Conservation (phyloP, 1,140 invertebrate species). For the Drosophila eugracilis region DNA sequence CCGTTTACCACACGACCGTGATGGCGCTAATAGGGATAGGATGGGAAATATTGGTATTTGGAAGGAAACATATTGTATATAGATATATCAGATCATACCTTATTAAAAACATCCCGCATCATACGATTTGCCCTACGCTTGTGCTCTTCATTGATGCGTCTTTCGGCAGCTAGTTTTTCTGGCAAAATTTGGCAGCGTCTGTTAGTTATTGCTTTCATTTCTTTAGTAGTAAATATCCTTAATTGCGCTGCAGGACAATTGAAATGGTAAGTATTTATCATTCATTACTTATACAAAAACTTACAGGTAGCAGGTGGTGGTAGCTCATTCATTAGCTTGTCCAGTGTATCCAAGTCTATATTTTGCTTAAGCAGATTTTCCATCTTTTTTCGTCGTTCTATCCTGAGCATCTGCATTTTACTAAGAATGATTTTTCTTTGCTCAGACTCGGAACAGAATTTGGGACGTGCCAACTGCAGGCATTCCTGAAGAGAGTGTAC, state of each 20-base stretch:
- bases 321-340: constrained; percentile 55
- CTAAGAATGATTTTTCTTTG: constrained; percentile 79
- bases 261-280: not conserved
- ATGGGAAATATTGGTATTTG: not conserved
- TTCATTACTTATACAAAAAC: not conserved
- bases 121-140: constrained; percentile 68
- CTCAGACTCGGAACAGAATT: constrained; percentile 72
- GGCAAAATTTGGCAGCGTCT: constrained; percentile 67
- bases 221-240: constrained; percentile 66
- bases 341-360: constrained; percentile 57
- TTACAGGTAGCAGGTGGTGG: constrained; percentile 72
- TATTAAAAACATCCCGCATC: constrained; percentile 78
- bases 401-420: constrained; percentile 73
- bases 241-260: constrained; percentile 51
- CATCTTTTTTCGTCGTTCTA: constrained; percentile 59
- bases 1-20: constrained; percentile 71
- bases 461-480: constrained; percentile 64
- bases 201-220: constrained; percentile 81
- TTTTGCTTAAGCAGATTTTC: constrained; percentile 63
- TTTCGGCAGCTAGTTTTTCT: constrained; percentile 66
- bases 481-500: constrained; percentile 67
- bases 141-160: constrained; percentile 55
- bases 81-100: constrained; percentile 30
- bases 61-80: not conserved
- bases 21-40: constrained; percentile 56